Base-by-base conservation (phyloP, 2,113 vertebrate genomes). In the Xiphias gladius region DNA sequence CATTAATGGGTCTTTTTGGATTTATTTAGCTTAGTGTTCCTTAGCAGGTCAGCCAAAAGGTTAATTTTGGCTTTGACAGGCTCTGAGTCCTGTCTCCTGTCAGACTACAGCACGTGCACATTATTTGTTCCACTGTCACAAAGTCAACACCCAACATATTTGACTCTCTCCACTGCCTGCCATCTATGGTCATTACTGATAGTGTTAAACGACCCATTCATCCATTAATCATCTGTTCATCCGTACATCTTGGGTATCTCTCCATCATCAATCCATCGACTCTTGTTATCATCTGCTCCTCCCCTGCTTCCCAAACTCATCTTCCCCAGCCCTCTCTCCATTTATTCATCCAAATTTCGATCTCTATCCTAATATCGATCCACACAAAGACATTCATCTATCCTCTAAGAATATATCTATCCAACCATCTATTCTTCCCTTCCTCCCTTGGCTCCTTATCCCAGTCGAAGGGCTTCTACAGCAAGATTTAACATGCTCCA, bases 401-500 rank as follows among this genome's bases (percentile, higher is more conserved):
- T 79, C 63, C 79, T 79, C 68, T 70, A 73, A 84, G 76, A 88
- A 86, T 82, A 43, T 66, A 82, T 89, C 78, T 78, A 84, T 83
- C 79, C 64, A 78, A 26, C 7, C 61, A 70, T 82, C 61, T 71
- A 12, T 84, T 74, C 74, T n/a, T 74, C 66, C 63, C 68, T 46
- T 85, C 46, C 79, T 83, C 83, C 83, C 79, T 62, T 37, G 72
- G 63, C 86, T 88, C 26, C 86, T 88, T 62, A 85, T 86, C 89
- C 82, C 77, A 77, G 79, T 79, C 13, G 54, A 86, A 83, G 67
- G 87, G 82, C 71, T 86, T 88, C 88, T 86, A 70, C 68, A 59
- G 78, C 65, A 66, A 76, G 85, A 69, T 75, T 86, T 86, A 79
- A 88, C 86, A 90, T 80, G 66, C 89, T 92, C 85, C 84, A 86